phyloP scores from a whole-genome alignment of 2,797 vertebrate species.

The Paramormyrops hopkinsi region DNA sequence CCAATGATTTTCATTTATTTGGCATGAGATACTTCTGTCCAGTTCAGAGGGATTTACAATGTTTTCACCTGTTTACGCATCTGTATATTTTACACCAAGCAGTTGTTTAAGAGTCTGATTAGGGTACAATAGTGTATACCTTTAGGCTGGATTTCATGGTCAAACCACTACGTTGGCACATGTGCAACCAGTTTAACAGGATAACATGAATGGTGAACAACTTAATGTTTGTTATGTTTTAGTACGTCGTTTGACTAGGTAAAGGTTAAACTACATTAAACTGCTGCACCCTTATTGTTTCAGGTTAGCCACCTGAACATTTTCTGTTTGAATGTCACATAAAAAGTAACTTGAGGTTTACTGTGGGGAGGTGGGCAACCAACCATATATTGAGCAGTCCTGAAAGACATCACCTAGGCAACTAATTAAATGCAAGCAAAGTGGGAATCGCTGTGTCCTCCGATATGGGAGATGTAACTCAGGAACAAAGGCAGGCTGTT shows the following conservation, averaged over 20 bases:
- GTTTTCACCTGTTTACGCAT: neutral
- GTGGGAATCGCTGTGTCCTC: neutral
- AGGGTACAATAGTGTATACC: neutral
- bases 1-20: neutral
- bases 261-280: neutral
- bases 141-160: neutral
- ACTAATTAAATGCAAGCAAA: conserved; percentile 2
- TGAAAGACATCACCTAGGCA: neutral
- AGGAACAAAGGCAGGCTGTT: neutral
- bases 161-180: neutral
- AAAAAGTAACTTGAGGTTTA: neutral
- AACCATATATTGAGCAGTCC: neutral
- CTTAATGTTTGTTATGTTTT: neutral
- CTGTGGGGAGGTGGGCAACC: neutral
- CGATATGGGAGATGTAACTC: neutral
- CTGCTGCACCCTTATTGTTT: neutral
- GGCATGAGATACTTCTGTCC: neutral
- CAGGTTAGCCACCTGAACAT: neutral
- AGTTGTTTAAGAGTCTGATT: neutral
- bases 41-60: neutral
- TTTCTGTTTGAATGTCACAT: neutral
- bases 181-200: neutral
- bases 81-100: neutral
- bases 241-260: neutral
- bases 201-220: neutral